A percentile compares a stretch with the other conserved stretches of the same genome.
These are phyloP conservation scores for Rachycentron canadum DNA, from an alignment of 2,797 vertebrate genomes.

Conservation along the genomic window DNA sequence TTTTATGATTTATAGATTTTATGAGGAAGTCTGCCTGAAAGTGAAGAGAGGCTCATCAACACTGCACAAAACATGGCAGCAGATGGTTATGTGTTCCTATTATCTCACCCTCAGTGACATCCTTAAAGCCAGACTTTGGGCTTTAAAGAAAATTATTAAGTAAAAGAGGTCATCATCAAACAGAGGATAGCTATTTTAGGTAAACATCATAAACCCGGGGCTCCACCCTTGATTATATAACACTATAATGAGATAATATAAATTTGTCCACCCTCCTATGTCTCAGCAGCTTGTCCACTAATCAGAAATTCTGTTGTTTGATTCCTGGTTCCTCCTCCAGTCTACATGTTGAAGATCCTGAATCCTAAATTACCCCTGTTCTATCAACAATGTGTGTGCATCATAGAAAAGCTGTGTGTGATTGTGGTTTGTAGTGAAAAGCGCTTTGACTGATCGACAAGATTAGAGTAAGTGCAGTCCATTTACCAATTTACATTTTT, in stretches of 20 bases:
- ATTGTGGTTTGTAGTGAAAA: too few relatives aligned
- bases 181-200: not conserved
- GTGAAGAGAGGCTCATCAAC: constrained; percentile 2
- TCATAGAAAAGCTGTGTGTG: too few relatives aligned
- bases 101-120: not conserved
- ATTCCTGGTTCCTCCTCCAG: too few relatives aligned
- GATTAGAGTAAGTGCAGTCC: too few relatives aligned
- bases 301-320: too few relatives aligned
- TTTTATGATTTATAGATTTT: not conserved
- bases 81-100: not conserved
- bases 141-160: not conserved
- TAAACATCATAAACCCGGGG: not conserved
- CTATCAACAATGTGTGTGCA: too few relatives aligned
- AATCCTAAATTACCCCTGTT: too few relatives aligned
- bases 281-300: too few relatives aligned
- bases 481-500: not conserved
- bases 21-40: not conserved
- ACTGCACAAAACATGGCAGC: constrained; percentile 5
- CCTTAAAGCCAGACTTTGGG: not conserved
- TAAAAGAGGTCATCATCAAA: not conserved
- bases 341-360: too few relatives aligned
- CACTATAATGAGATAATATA: not conserved
- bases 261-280: not conserved
- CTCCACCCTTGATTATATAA: not conserved
- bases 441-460: too few relatives aligned